These are phyloP conservation scores for Halcyon malimbica DNA, from an alignment of 2,113 vertebrate genomes.

Conservation along the genomic window DNA sequence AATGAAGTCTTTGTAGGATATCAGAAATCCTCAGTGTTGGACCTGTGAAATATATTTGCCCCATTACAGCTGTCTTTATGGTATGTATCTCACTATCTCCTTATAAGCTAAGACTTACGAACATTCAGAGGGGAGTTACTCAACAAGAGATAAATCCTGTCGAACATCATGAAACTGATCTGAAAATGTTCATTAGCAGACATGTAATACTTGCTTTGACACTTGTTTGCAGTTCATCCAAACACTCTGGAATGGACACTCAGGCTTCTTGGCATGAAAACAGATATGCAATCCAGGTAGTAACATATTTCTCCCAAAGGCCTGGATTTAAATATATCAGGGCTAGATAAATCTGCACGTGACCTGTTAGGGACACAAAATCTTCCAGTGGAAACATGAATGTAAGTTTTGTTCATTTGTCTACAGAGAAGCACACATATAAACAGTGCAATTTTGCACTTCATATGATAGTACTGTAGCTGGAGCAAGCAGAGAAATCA, in stretches of 20 bases:
- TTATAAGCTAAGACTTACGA: constrained; percentile 63
- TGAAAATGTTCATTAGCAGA: constrained; percentile 67
- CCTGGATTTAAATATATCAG: neutral
- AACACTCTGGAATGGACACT: constrained; percentile 49
- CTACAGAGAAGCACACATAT: neutral
- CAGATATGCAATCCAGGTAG: constrained; percentile 37
- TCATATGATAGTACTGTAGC: neutral
- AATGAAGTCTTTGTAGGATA: neutral
- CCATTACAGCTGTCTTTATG: constrained; percentile 68
- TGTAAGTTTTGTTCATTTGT: neutral
- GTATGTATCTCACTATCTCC: constrained; percentile 57
- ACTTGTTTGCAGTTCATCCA: constrained; percentile 60
- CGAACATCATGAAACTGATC: constrained; percentile 60
- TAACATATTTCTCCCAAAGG: constrained; percentile 35
- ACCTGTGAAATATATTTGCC: constrained; percentile 60
- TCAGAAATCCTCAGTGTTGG: constrained; percentile 53
- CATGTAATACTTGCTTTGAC: constrained; percentile 55
- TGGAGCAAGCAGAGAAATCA: neutral
- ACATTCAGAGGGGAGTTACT: constrained; percentile 64
- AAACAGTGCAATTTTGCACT: neutral
- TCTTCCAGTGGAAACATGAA: neutral
- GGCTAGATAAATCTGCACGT: neutral
- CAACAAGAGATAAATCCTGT: constrained; percentile 69
- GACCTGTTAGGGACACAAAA: neutral
- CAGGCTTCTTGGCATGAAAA: constrained; percentile 46